Percentiles rank a stretch among this genome's conserved stretches.
phyloP scores from a whole-genome alignment of 1,140 invertebrate genomes.

The Zaprionus davidi region DNA sequence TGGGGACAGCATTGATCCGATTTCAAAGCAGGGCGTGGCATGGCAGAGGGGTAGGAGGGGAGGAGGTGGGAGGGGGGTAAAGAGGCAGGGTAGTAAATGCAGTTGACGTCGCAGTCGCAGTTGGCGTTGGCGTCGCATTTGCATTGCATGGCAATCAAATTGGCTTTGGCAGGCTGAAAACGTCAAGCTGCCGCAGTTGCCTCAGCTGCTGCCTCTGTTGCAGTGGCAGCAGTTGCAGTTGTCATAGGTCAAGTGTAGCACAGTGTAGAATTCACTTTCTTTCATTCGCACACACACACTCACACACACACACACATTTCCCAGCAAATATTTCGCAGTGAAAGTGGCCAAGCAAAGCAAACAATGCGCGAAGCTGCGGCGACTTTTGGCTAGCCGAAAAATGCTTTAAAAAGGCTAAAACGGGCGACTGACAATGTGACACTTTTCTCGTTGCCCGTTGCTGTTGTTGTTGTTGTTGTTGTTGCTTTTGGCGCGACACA shows the following conservation, averaged over 20 bases:
- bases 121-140: conserved; percentile 35
- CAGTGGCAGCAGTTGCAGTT: conserved; percentile 54
- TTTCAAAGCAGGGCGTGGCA: conserved; percentile 26
- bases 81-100: conserved; percentile 3
- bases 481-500: conserved; percentile 39
- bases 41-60: conserved; percentile 33
- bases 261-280: conserved; percentile 80
- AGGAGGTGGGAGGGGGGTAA: neutral
- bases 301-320: conserved; percentile 40
- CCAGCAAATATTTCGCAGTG: conserved; percentile 63
- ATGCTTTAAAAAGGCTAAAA: conserved; percentile 49
- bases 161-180: conserved; percentile 51
- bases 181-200: conserved; percentile 58
- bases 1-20: conserved; percentile 80
- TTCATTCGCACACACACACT: conserved; percentile 52
- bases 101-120: conserved; percentile 10
- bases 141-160: conserved; percentile 76
- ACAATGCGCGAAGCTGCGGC: conserved; percentile 42
- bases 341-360: conserved; percentile 64
- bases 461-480: neutral
- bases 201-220: conserved; percentile 34
- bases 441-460: conserved; percentile 42
- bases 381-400: conserved; percentile 39
- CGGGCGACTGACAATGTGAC: conserved; percentile 68
- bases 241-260: conserved; percentile 82